Base-by-base conservation (phyloP, 23 tunicate genomes). In the Corella eumyota region DNA sequence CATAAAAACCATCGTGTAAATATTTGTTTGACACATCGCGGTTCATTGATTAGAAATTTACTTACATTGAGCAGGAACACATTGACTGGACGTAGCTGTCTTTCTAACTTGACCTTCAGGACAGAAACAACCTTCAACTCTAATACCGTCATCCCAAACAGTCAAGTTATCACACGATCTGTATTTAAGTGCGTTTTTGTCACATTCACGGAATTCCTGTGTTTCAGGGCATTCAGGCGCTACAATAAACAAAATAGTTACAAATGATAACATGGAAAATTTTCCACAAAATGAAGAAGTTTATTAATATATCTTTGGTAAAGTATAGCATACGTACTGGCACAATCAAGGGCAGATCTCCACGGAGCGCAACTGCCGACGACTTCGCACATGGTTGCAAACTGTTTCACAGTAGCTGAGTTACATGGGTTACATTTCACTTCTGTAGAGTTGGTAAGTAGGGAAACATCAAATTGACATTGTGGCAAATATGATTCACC, bases 61-160 rank as follows among this genome's bases (percentile, higher is more conserved):
- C 81, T 75, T 36, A 75, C 81, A 75, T 54, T 75, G 58, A 21
- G 64, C 23, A 27, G 72, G 81, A 34, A 75, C 32, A 35, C 81
- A 75, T 30, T 75, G 57, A 21, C 54, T 58, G 25, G 81, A 75
- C 4, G 19, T 52, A 0, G 66, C 81, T 5, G 81, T 30, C 37
- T 54, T 56, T 1, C 81, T 36, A 9, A 75, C 69, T 47, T 32
- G 36, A 25, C 81, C 81, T 35, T 75, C 72, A 1, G 81, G 81
- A 25, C 81, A 75, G 81, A 75, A 75, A 34, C 81, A 75, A 30
- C 81, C 81, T 33, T 66, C 81, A 6, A 75, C 81, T 4, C 47
- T 56, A 33, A 75, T 29, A 3, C 72, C 81, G 36, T 73, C 69
- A 45, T 68, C 81, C 37, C 64, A 68, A 28, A 75, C 49, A 15